Percentiles rank a stretch among this genome's conserved stretches.
phyloP scores from a whole-genome alignment of 2,797 vertebrate species.

The Iguana delicatissima region DNA sequence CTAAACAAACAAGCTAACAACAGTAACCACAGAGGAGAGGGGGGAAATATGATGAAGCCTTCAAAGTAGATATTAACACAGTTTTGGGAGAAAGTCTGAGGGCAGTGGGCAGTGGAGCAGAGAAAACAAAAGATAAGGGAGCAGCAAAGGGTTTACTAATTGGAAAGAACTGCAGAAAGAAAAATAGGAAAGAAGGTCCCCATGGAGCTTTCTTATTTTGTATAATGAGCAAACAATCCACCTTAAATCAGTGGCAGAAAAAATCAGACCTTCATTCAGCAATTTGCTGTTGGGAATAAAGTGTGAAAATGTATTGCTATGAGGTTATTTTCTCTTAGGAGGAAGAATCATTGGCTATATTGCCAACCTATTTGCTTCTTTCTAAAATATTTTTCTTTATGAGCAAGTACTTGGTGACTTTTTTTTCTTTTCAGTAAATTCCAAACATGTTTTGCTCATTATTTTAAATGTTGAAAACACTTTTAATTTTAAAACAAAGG shows the following conservation, averaged over 20 bases:
- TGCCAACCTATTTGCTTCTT: neutral
- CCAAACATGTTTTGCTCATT: neutral
- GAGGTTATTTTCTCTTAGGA: neutral
- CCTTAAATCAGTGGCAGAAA: neutral
- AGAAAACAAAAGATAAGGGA: neutral
- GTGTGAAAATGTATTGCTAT: neutral
- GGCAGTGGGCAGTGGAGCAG: neutral
- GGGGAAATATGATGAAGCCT: neutral
- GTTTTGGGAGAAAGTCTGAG: neutral
- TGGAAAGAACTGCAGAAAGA: neutral
- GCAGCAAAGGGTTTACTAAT: neutral
- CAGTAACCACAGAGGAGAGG: neutral
- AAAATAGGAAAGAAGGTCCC: neutral
- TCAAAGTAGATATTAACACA: neutral
- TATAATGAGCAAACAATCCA: neutral
- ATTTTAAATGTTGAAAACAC: neutral
- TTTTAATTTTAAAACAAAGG: neutral
- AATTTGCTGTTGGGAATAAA: neutral
- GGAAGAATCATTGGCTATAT: neutral
- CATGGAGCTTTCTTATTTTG: neutral
- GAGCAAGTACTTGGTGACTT: neutral
- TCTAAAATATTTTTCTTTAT: neutral
- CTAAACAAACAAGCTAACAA: neutral
- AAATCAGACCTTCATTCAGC: neutral
- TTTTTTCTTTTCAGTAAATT: neutral